These are phyloP conservation scores for Enteromius anoplus DNA, from an alignment of 2,797 vertebrate species.

Conservation along the genomic window DNA sequence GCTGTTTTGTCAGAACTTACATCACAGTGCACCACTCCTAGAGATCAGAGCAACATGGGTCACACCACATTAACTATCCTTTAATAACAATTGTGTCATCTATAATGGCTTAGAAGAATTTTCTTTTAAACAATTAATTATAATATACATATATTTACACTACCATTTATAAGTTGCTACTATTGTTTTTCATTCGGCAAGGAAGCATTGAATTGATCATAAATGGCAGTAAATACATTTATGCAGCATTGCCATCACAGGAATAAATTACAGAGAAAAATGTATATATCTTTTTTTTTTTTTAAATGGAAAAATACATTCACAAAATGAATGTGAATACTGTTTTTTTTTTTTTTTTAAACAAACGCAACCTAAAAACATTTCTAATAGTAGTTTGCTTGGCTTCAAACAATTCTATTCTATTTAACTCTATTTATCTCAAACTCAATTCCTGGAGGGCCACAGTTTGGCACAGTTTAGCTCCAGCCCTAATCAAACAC, in stretches of 20 bases:
- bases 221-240: background rate
- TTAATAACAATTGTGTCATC: background rate
- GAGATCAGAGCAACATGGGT: background rate
- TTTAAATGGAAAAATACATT: background rate
- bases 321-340: background rate
- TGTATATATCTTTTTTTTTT: too few species aligned
- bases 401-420: background rate
- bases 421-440: too few species aligned
- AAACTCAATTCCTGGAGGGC: too few species aligned
- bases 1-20: conserved; percentile 10
- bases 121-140: background rate
- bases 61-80: background rate
- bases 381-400: background rate
- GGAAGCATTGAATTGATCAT: background rate
- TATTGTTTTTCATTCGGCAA: background rate
- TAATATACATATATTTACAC: background rate
- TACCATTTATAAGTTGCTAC: background rate
- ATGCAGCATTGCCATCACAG: background rate
- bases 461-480: too few species aligned
- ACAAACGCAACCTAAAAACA: background rate
- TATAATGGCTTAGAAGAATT: background rate
- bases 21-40: conserved; percentile 4
- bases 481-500: too few species aligned
- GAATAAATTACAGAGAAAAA: background rate
- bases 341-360: background rate